A percentile compares a stretch with the other conserved stretches of the same genome.
Evolutionary conservation across 2,797 vertebrate genomes (phyloP).

Genomic region (Pogoniulus pusillus): DNA sequence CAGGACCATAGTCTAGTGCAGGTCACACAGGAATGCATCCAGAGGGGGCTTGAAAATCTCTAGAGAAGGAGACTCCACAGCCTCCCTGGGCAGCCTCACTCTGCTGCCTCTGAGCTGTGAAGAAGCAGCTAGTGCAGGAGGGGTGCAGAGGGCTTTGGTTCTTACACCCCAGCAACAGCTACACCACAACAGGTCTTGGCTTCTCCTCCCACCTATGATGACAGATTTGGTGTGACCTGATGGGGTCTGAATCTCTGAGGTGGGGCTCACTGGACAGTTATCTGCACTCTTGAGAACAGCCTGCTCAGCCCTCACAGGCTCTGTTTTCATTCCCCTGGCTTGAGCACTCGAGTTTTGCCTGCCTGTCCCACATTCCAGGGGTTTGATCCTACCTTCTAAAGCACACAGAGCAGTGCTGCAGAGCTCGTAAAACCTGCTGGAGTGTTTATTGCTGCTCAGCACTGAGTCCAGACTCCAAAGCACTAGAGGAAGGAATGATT

Average conservation of each 20-base stretch:
- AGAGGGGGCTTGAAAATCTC: too few relatives aligned
- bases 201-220: background rate
- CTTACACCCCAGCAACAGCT: background rate
- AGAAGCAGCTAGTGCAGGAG: background rate
- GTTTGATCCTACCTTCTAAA: background rate
- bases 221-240: background rate
- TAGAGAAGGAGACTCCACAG: too few relatives aligned
- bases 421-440: constrained; percentile 29
- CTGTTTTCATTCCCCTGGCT: background rate
- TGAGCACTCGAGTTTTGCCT: background rate
- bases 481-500: background rate
- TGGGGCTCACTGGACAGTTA: background rate
- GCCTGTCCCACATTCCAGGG: background rate
- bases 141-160: background rate
- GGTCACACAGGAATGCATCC: too few relatives aligned
- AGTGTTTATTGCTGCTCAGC: background rate
- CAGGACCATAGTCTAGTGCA: too few relatives aligned
- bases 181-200: background rate
- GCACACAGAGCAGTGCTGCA: background rate
- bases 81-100: too few relatives aligned
- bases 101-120: background rate
- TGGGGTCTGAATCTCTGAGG: background rate
- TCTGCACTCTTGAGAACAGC: background rate
- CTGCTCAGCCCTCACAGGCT: background rate
- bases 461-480: background rate